Evolutionary conservation across 2,797 vertebrate species (phyloP), one percentile per base, ranked within the genome.

Genomic region (Brachymystax lenok): DNA sequence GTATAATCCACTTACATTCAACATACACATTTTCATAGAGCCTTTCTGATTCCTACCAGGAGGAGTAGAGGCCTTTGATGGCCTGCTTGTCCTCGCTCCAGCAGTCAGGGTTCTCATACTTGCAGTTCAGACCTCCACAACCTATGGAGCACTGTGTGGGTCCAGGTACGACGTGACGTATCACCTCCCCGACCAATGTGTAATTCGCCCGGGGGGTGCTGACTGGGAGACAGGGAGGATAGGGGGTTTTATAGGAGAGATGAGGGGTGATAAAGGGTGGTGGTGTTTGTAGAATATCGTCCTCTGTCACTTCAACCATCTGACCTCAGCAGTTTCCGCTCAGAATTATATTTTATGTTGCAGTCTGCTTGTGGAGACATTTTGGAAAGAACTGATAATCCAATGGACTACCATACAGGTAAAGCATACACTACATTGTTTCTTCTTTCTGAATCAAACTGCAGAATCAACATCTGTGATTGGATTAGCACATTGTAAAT

Each of bases 31-130:
- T n/a, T n/a, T 40, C 12, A 33, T 74, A 69, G 0, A 67, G 64
- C 0, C 21, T 61, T 46, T 16, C 24, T 73, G 10, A 2, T 3
- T 67, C 77, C 82, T 91, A 99, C 98, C 98, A 99, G 69, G 97
- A 97, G 0, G 98, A 99, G 88, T 97, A 99, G 82, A 99, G 92
- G 66, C 98, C 98, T 85, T 90, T 95, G 66, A 99, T 91, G 75
- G 96, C 98, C 90, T 99, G 98, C 1, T 97, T 91, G 73, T 95
- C 94, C 4, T 96, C 95, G 2, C 93, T 95, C 98, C 97, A 99
- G 77, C 93, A 93, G 24, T 91, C 82, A 0, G 98, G 96, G 76
- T 97, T 97, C 85, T 99, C 98, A 1, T 99, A 99, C 85, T 99
- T 99, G 96, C 98, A 99, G 0, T 91, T 91, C 69, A 90, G 95